Conservation (phyloP, 2,888 invertebrate species). For the Metopia argyrocephala region DNA sequence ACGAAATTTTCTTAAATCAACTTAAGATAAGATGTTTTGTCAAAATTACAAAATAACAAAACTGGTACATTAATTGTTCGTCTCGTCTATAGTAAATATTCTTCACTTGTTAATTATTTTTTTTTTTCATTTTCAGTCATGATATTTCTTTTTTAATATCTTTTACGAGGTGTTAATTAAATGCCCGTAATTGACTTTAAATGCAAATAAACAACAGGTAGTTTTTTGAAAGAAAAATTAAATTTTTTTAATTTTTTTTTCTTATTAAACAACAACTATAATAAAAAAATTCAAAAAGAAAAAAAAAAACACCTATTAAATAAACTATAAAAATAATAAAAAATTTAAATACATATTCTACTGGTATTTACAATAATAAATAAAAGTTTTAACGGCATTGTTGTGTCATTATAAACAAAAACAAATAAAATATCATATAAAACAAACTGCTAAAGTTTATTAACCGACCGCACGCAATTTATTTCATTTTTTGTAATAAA, state of each 20-base stretch:
- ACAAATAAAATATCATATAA: conserved; percentile 3
- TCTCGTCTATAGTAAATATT: not conserved
- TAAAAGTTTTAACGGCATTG: not conserved
- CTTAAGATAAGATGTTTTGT: no score
- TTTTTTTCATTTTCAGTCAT: conserved; percentile 11
- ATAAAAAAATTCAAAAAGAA: not conserved
- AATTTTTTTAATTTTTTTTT: conserved; percentile 1
- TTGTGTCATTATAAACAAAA: conserved; percentile 11
- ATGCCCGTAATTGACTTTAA: conserved; percentile 54
- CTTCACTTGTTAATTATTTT: not conserved
- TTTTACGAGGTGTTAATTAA: conserved; percentile 56
- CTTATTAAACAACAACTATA: not conserved
- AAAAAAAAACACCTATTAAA: conserved; percentile 1
- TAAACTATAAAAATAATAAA: conserved; percentile 16
- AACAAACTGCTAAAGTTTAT: conserved; percentile 44
- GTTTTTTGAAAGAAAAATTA: conserved; percentile 15
- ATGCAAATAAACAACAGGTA: conserved; percentile 50
- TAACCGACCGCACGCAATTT: conserved; percentile 19
- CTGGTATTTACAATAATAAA: conserved; percentile 11
- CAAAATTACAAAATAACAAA: no score
- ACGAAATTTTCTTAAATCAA: no score
- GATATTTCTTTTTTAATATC: conserved; percentile 29
- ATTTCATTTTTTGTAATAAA: not conserved
- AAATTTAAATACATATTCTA: no score
- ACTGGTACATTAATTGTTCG: no score